Percentiles rank a stretch among this genome's conserved stretches.
These are phyloP conservation scores for Solenopsis fugax DNA, from an alignment of 1,140 invertebrate genomes.

Conservation along the genomic window DNA sequence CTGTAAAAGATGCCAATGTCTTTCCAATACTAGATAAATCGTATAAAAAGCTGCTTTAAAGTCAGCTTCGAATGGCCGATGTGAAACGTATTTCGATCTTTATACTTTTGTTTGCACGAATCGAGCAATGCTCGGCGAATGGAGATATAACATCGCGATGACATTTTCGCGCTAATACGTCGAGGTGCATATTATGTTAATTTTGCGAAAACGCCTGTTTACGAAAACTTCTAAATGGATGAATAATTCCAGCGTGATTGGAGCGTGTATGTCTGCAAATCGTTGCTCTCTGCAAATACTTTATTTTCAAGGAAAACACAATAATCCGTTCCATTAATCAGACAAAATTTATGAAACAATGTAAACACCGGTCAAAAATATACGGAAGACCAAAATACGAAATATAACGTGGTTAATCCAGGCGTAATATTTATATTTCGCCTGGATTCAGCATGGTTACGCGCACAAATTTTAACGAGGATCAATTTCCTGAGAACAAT, in stretches of 20 bases:
- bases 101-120: not conserved
- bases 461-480: slow-evolving; percentile 12
- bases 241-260: slow-evolving; percentile 13
- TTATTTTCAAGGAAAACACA: slow-evolving; percentile 53
- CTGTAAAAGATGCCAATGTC: slow-evolving; percentile 35
- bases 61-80: not conserved
- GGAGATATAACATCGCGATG: not conserved
- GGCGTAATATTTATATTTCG: slow-evolving; percentile 35
- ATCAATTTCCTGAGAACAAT: slow-evolving; percentile 37
- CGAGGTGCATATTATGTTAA: not conserved
- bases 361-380: slow-evolving; percentile 36
- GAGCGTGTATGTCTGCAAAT: not conserved
- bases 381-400: slow-evolving; percentile 1
- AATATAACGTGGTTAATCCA: slow-evolving; percentile 33
- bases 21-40: slow-evolving; percentile 53
- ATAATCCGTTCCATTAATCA: slow-evolving; percentile 26
- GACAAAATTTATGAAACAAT: slow-evolving; percentile 41
- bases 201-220: slow-evolving; percentile 21
- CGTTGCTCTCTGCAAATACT: slow-evolving; percentile 22
- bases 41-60: slow-evolving; percentile 31
- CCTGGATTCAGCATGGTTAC: not conserved
- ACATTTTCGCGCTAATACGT: slow-evolving; percentile 3
- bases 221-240: slow-evolving; percentile 29
- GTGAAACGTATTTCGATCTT: slow-evolving; percentile 13
- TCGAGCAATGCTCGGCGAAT: not conserved